Evolutionary conservation across 2,888 invertebrate genomes (phyloP), one percentile per base, ranked within the genome.

Genomic region (Beris morrisii): DNA sequence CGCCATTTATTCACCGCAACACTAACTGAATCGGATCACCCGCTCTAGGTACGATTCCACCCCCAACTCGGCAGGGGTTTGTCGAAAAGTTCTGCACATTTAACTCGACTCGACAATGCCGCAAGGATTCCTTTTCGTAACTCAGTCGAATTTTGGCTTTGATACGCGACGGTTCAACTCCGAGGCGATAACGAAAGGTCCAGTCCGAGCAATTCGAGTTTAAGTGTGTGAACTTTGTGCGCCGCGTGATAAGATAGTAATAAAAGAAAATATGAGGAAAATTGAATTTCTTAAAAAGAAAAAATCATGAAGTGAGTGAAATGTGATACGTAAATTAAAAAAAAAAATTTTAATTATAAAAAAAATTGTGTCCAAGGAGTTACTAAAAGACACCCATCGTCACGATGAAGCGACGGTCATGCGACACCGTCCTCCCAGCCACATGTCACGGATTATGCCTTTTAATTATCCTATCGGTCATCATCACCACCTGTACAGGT

Each of bases 401-500:
- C 32, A 52, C 43, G 38, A 61, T 61, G 61, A 38, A 61, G 52
- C 61, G 61, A 38, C 61, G 13, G 50, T 50, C 50, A 50, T 38
- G 46, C 54, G 55, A 55, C 46, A 55, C 55, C 64, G 55, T 46
- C 32, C 48, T 32, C 32, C 56, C 61, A 48, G 61, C 63, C 68
- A 65, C 61, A 65, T 63, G 65, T 48, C 53, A 63, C 63, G 68
- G 68, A 68, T 68, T 68, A 68, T 53, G 58, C 55, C 56, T 68
- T 63, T 68, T 68, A 68, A 66, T 68, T 68, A 68, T 53, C 11
- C 57, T 68, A 52, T 61, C 68, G 30, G 28, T 46, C 46, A 57
- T 66, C 63, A 63, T 63, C 66, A 68, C 66, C 66, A 68, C 66
- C 66, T 68, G 68, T 61, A 56, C 58, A 68, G 68, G 68, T 68